Evolutionary conservation across 2,888 invertebrate genomes (phyloP).

Genomic region (Theodoxus fluviatilis): DNA sequence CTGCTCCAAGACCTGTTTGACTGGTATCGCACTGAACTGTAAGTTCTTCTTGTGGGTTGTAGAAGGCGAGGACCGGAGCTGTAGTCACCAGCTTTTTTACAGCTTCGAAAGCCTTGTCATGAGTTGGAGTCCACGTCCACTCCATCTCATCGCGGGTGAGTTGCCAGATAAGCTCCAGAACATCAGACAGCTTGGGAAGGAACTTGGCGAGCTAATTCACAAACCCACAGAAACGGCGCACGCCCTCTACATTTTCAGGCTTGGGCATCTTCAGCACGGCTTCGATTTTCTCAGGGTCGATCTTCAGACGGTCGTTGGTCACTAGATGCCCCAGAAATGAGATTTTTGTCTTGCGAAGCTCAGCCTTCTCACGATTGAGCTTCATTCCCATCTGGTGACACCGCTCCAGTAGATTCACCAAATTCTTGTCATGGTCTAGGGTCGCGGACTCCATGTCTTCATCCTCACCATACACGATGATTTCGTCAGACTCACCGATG

Average conservation of each 20-base stretch:
- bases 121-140: slow-evolving; percentile 28
- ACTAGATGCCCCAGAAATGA: slow-evolving; percentile 28
- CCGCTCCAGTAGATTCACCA: slow-evolving; percentile 23
- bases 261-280: slow-evolving; percentile 31
- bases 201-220: slow-evolving; percentile 36
- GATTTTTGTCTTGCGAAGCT: slow-evolving; percentile 20
- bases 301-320: slow-evolving; percentile 29
- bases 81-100: slow-evolving; percentile 29
- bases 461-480: slow-evolving; percentile 31
- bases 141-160: slow-evolving; percentile 17
- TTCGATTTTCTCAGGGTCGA: slow-evolving; percentile 31
- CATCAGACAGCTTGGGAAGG: slow-evolving; percentile 30
- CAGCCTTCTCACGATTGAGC: slow-evolving; percentile 26
- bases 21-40: slow-evolving; percentile 30
- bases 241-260: slow-evolving; percentile 30
- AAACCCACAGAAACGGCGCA: slow-evolving; percentile 29
- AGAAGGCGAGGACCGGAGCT: slow-evolving; percentile 27
- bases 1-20: slow-evolving; percentile 34
- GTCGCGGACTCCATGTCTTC: neutral
- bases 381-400: slow-evolving; percentile 23
- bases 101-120: slow-evolving; percentile 31
- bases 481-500: slow-evolving; percentile 31
- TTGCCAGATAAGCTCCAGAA: slow-evolving; percentile 27
- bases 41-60: slow-evolving; percentile 18
- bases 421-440: slow-evolving; percentile 29